Conservation (phyloP, 2,797 vertebrate species). For the Petrocephalus schoutedeni region DNA sequence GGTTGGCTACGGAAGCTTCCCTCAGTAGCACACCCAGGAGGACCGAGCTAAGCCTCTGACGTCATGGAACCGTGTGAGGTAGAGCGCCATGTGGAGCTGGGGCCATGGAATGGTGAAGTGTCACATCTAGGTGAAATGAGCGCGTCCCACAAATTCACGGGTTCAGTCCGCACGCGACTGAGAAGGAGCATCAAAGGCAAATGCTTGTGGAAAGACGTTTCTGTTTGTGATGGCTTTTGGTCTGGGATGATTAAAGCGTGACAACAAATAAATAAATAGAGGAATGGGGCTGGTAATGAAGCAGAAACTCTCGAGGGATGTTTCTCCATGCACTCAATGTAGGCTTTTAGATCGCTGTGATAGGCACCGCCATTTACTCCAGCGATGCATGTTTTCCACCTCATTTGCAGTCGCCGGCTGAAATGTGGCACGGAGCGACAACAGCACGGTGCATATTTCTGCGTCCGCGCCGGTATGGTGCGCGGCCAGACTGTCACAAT, state of each 20-base stretch:
- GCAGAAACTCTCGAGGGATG: not conserved
- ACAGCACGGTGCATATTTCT: not conserved
- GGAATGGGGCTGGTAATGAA: constrained; percentile 16
- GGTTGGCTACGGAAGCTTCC: constrained; percentile 29
- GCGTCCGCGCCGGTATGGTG: not conserved
- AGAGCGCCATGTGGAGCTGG: not conserved
- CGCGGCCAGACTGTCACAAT: not conserved
- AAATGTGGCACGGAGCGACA: not conserved
- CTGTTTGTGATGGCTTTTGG: not conserved
- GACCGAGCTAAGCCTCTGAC: not conserved
- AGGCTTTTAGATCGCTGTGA: not conserved
- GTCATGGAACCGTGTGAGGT: not conserved
- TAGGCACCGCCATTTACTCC: not conserved
- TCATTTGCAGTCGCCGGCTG: not conserved
- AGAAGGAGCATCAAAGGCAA: not conserved
- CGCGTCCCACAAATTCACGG: not conserved
- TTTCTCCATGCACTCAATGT: constrained; percentile 4
- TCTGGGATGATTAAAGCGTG: constrained; percentile 16
- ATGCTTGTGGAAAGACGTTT: not conserved
- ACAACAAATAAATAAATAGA: constrained; percentile 12
- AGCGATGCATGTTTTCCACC: not conserved
- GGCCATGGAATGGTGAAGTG: not conserved
- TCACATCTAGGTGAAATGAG: not conserved
- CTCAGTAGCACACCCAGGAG: constrained; percentile 3
- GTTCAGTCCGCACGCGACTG: not conserved